Percentiles rank a stretch among this genome's conserved stretches.
Evolutionary conservation across 2,888 invertebrate genomes (phyloP).

Genomic region (Caradrina kadenii): DNA sequence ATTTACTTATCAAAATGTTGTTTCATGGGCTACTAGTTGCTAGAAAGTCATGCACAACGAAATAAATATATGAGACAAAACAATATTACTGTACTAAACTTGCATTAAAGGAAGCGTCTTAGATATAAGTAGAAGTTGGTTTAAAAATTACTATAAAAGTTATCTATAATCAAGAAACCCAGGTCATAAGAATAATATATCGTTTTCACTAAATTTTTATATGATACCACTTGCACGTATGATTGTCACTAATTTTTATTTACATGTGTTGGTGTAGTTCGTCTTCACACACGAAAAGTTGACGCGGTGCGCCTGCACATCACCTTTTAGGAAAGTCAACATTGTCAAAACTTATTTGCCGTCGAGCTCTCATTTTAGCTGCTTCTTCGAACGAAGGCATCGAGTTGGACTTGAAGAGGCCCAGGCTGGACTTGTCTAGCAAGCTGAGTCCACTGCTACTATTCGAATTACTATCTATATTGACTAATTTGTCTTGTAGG

Average conservation of each 20-base stretch:
- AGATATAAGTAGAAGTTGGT: slow-evolving; percentile 23
- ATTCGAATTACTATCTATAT: slow-evolving; percentile 83
- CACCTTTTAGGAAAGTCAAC: slow-evolving; percentile 87
- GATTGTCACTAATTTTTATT: slow-evolving; percentile 58
- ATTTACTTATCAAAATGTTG: slow-evolving; percentile 47
- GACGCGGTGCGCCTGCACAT: slow-evolving; percentile 59
- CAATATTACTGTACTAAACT: slow-evolving; percentile 64
- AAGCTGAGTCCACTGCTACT: slow-evolving; percentile 80
- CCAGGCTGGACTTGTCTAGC: slow-evolving; percentile 77
- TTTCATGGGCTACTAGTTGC: slow-evolving; percentile 68
- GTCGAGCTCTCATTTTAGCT: slow-evolving; percentile 88
- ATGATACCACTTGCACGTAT: slow-evolving; percentile 56
- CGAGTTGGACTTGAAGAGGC: slow-evolving; percentile 82
- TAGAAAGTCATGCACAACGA: slow-evolving; percentile 75
- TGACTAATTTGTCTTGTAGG: slow-evolving; percentile 86
- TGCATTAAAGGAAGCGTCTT: slow-evolving; percentile 20
- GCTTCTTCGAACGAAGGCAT: slow-evolving; percentile 87
- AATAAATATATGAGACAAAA: slow-evolving; percentile 77
- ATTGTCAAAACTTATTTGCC: slow-evolving; percentile 92
- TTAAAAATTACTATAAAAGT: slow-evolving; percentile 39
- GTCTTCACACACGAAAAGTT: slow-evolving; percentile 23
- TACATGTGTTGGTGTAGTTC: slow-evolving; percentile 34
- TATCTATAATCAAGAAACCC: slow-evolving; percentile 34
- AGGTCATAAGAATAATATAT: slow-evolving; percentile 46
- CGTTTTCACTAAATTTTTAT: slow-evolving; percentile 30